Evolutionary conservation across 2,797 vertebrate genomes (phyloP), one percentile per base, ranked within the genome.

Genomic region (Paguma larvata): DNA sequence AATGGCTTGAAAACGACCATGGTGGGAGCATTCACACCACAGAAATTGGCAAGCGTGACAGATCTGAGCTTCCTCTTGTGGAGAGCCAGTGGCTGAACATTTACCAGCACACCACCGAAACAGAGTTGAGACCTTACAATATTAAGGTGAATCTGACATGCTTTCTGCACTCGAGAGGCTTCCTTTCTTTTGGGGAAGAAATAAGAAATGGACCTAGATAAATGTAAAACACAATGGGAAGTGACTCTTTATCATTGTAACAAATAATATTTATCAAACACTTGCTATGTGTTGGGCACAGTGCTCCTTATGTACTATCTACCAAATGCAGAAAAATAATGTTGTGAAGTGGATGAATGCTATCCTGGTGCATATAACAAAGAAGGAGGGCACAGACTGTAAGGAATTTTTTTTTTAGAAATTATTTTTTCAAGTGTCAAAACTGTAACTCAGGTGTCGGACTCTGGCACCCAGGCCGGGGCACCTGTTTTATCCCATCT

Each of bases 21-120:
- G 19, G 44, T 34, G 59, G 75, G 46, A 91, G 27, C 82, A 92
- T 83, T 95, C 90, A 83, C 25, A 79, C 67, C 63, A 94, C 15
- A 86, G 48, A 92, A 92, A 89, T 15, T 51, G 83, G 48, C 53
- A 77, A 85, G 83, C 11, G 9, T 9, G 53, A 48, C 73, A 46
- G 63, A 88, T 82, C 2, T 27, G 41, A 70, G 34, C 10, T 93
- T 84, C 27, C 30, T 38, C 46, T 65, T 48, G 59, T 53, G 27
- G 65, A 53, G 38, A 95, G 32, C 21, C 51, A n/a, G 4, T 38
- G 72, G 12, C n/a, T 51, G 34, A 94, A 67, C 21, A 44, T 38
- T 70, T 70, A 72, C 1, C 27, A 77, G 56, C 44, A 32, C 7
- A 30, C 6, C 30, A 34, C 6, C 23, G 56, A 91, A 65, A 72